phyloP scores from a whole-genome alignment of 2,888 invertebrate genomes.

The Cerceris rybyensis region DNA sequence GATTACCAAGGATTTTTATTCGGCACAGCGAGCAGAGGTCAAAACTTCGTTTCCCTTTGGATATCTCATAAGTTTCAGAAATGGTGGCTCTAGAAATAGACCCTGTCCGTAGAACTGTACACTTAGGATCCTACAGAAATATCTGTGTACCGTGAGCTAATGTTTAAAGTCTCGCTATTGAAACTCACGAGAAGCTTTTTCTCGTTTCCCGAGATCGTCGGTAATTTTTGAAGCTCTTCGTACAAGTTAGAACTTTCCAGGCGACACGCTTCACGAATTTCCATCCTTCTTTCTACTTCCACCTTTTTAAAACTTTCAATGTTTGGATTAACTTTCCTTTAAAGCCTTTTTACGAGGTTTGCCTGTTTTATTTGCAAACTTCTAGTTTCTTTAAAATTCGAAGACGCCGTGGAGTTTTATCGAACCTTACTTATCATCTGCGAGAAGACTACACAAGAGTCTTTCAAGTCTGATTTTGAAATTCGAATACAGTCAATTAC shows the following conservation, averaged over 20 bases:
- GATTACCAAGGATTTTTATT: too few species aligned
- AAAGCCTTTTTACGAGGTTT: neutral
- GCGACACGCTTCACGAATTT: neutral
- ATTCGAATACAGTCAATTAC: neutral
- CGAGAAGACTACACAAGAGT: neutral
- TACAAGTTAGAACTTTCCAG: neutral
- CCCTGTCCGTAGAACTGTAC: constrained; percentile 35
- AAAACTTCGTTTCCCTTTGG: constrained; percentile 4
- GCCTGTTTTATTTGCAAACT: neutral
- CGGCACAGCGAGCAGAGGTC: neutral
- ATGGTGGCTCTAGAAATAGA: constrained; percentile 60
- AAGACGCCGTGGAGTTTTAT: neutral
- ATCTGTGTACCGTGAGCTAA: constrained; percentile 29
- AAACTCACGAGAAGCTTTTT: constrained; percentile 29
- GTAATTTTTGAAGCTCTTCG: constrained; percentile 1
- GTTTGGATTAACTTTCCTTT: neutral
- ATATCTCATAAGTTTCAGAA: constrained; percentile 14
- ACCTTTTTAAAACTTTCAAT: neutral
- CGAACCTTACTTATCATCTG: neutral
- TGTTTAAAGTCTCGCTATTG: constrained; percentile 45
- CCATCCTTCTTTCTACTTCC: neutral
- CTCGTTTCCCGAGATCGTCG: constrained; percentile 8
- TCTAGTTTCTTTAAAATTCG: neutral
- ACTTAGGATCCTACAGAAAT: constrained; percentile 42
- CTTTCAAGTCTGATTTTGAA: neutral